Evolutionary conservation across 2,113 vertebrate genomes (phyloP).

Genomic region (Labrus mixtus): DNA sequence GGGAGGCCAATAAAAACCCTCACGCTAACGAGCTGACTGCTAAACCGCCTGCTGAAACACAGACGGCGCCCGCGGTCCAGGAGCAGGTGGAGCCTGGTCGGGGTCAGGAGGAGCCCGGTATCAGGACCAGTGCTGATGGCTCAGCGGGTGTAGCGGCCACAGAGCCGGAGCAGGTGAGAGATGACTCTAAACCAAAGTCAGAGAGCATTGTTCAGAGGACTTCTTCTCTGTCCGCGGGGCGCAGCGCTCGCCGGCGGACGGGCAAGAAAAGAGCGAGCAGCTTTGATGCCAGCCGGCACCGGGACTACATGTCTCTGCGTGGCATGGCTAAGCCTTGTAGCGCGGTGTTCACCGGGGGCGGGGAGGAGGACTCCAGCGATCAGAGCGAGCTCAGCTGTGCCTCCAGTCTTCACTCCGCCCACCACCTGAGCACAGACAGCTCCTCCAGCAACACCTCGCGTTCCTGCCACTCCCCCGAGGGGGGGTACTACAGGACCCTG

Average conservation of each 20-base stretch:
- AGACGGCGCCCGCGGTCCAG: constrained; percentile 35
- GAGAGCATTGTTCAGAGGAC: constrained; percentile 87
- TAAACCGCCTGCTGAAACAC: constrained; percentile 68
- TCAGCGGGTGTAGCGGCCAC: constrained; percentile 44
- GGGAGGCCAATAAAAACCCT: constrained; percentile 97
- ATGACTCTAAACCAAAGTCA: constrained; percentile 86
- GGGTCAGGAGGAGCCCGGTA: constrained; percentile 54
- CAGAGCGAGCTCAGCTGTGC: constrained; percentile 96
- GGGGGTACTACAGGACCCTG: constrained; percentile 86
- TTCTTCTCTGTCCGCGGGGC: constrained; percentile 74
- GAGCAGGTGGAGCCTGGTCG: constrained; percentile 58
- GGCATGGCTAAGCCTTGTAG: constrained; percentile 92
- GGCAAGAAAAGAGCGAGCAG: constrained; percentile 97
- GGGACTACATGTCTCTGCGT: constrained; percentile 90
- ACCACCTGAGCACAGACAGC: constrained; percentile 94
- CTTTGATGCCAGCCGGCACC: constrained; percentile 95
- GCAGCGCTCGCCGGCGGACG: constrained; percentile 84
- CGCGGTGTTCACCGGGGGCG: constrained; percentile 86
- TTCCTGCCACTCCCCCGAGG: constrained; percentile 93
- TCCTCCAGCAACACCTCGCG: constrained; percentile 94
- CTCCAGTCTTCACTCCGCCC: constrained; percentile 93
- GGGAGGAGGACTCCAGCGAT: constrained; percentile 95
- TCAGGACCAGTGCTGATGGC: constrained; percentile 70
- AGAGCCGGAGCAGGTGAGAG: constrained; percentile 81
- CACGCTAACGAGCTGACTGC: constrained; percentile 93